A percentile compares a stretch with the other conserved stretches of the same genome.
These are phyloP conservation scores for Typhlichthys eigenmanni DNA, from an alignment of 2,797 vertebrate genomes.

Conservation along the genomic window DNA sequence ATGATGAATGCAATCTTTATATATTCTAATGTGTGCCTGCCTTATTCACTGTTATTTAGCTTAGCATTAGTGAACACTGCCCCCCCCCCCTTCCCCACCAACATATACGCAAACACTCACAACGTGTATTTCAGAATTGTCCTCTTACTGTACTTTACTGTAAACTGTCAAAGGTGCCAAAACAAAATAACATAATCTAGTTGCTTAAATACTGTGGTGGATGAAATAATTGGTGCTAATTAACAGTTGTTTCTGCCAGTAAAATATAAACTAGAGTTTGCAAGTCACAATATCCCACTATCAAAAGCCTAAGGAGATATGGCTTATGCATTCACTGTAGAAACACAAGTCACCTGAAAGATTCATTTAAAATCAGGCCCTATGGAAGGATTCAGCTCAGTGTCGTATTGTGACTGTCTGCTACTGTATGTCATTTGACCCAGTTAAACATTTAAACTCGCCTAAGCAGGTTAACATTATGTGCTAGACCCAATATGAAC, in stretches of 20 bases:
- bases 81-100: background rate
- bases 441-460: conserved; percentile 49
- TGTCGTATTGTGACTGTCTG: conserved; percentile 32
- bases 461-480: conserved; percentile 43
- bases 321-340: conserved; percentile 9
- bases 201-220: background rate
- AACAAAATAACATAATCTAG: background rate
- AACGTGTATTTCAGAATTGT: conserved; percentile 28
- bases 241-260: conserved; percentile 9
- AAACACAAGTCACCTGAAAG: conserved; percentile 18
- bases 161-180: conserved; percentile 1
- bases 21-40: conserved; percentile 53
- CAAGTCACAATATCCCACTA: conserved; percentile 23
- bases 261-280: conserved; percentile 13
- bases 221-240: background rate
- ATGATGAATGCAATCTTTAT: conserved; percentile 59
- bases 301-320: conserved; percentile 4
- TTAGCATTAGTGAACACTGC: conserved; percentile 2
- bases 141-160: background rate
- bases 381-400: conserved; percentile 18
- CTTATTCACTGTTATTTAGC: conserved; percentile 32
- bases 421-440: conserved; percentile 32
- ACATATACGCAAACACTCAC: background rate
- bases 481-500: conserved; percentile 70
- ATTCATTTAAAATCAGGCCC: conserved; percentile 26